Percentiles rank a stretch among this genome's conserved stretches.
Conservation (phyloP, 92 coral and sea anemone species). For the Scolanthus callimorphus region DNA sequence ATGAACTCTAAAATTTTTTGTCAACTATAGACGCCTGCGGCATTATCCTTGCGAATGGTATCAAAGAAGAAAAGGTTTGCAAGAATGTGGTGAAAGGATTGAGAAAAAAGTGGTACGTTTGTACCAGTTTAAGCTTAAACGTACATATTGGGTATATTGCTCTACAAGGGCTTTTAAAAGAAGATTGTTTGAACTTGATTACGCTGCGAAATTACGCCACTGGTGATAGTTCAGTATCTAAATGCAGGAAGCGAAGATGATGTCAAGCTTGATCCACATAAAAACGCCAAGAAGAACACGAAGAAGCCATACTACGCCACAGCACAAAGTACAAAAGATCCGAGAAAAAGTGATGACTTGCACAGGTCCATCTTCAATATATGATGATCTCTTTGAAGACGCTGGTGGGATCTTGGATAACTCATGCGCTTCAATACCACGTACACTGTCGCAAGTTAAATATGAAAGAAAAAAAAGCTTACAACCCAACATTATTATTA, state of each 20-base stretch:
- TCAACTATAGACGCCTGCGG: too few species aligned
- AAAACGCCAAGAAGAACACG: conserved; percentile 18
- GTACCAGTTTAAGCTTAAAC: background rate
- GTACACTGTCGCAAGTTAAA: conserved; percentile 30
- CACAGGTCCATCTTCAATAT: conserved; percentile 38
- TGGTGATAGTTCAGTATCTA: conserved; percentile 31
- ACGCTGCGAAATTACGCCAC: conserved; percentile 13
- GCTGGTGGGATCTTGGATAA: conserved; percentile 30
- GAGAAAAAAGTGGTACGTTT: too few species aligned
- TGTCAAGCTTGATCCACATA: conserved; percentile 25
- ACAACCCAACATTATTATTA: too few species aligned
- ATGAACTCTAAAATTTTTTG: too few species aligned
- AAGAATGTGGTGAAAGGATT: too few species aligned
- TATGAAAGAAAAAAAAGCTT: conserved; percentile 37
- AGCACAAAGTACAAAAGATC: too few species aligned
- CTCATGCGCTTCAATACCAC: conserved; percentile 23
- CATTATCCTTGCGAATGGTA: too few species aligned
- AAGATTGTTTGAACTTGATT: conserved; percentile 17
- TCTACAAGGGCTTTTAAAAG: conserved; percentile 6
- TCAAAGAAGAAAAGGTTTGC: too few species aligned
- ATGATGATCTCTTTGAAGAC: conserved; percentile 36
- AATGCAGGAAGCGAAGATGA: conserved; percentile 16
- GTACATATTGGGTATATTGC: conserved; percentile 6
- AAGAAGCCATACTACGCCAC: conserved; percentile 18
- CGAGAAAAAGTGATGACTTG: conserved; percentile 22